Evolutionary conservation across 64 coral and sea anemone genomes (phyloP), one percentile per base, ranked within the genome.

Genomic region (Cladopsammia gracilis): DNA sequence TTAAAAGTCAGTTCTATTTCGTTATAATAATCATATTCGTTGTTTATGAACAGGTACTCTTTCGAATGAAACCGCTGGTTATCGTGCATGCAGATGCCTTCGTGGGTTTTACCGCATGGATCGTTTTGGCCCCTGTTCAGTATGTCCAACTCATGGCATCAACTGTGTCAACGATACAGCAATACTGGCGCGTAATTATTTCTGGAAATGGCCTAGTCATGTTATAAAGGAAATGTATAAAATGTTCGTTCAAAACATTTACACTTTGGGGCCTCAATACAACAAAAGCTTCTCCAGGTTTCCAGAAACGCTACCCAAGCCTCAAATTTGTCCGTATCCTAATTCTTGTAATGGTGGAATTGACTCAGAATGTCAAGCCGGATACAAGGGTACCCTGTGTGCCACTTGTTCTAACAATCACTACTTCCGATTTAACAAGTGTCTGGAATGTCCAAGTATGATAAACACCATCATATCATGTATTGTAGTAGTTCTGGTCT

Each of bases 381-480:
- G 78, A 20, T 91, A 71, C 70, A 46, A 88, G 19, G 93, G 93
- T 6, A 78, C 88, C 15, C 59, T 90, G 3, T 95, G 93, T 25
- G 68, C 93, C 61, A 67, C 82, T 14, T 95, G 93, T 58, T 48
- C 50, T 7, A 46, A 50, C 25, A 42, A 90, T 42, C 89, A 95
- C 76, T 95, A 90, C 80, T 62, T 85, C 57, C 75, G 86, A 15
- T 88, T 95, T 7, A 94, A 90, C 70, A 94, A 64, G 77, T 93
- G 70, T 5, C 53, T 56, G 53, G 53, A 56, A 56, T 56, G 61
- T 19, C 61, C 61, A 64, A 64, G 61, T 1, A 64, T 15, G 61
- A 19, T 64, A 5, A 20, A 19, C 19, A 64, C 61, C 10, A 20
- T 64, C 19, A 64, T 64, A 2, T 64, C 61, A 64, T 64, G 61